These are phyloP conservation scores for Lordiphosa collinella DNA, from an alignment of 1,140 invertebrate genomes.

Conservation along the genomic window DNA sequence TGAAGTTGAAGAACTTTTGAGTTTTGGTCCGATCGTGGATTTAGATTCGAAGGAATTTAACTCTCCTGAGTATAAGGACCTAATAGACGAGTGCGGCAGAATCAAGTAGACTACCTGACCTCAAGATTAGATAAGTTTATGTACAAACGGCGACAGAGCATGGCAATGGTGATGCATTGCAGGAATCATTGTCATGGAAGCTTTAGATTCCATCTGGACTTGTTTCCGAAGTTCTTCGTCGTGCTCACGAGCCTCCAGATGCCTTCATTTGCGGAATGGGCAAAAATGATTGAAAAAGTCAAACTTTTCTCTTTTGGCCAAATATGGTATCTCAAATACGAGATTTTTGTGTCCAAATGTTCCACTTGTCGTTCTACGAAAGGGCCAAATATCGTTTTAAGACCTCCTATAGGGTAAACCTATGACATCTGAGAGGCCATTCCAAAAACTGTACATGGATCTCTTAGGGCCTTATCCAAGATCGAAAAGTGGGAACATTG, in stretches of 20 bases:
- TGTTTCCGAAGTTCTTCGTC: too few relatives aligned
- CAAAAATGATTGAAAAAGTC: too few relatives aligned
- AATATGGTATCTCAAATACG: too few relatives aligned
- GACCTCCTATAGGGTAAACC: neutral
- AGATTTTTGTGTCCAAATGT: too few relatives aligned
- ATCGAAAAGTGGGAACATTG: neutral
- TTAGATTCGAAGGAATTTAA: neutral
- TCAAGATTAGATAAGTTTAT: neutral
- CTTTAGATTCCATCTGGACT: too few relatives aligned
- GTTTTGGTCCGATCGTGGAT: neutral
- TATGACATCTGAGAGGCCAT: neutral
- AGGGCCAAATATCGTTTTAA: neutral
- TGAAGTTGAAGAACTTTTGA: neutral
- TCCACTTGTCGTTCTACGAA: neutral
- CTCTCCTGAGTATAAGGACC: neutral
- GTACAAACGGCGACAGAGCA: neutral
- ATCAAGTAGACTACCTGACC: neutral
- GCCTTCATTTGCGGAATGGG: too few relatives aligned
- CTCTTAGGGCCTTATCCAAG: neutral
- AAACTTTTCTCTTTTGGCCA: too few relatives aligned
- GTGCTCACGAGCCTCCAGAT: too few relatives aligned
- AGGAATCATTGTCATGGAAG: neutral
- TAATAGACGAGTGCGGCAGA: neutral
- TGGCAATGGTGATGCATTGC: neutral
- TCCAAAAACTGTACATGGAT: constrained; percentile 1